Base-by-base conservation (phyloP, 2,888 invertebrate species). In the Glyphotaelius pellucidus region DNA sequence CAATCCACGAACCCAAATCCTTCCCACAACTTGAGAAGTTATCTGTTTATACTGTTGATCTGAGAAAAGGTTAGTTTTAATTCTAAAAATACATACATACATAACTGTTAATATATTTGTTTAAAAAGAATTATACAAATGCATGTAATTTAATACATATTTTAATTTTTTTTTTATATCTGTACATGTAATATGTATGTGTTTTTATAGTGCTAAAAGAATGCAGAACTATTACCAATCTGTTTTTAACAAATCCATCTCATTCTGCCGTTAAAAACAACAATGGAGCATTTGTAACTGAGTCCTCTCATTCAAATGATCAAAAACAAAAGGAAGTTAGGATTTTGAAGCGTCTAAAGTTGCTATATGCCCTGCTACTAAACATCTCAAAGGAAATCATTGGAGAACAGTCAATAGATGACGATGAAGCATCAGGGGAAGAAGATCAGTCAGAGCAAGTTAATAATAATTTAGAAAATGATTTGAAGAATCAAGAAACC, bases 361-460 rank as follows among this genome's bases (percentile, higher is more conserved):
- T 93, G 14, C 89, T 93, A 32, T 92, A 91, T 84, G 81, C 91
- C 19, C 47, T 93, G 9, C 32, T 93, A n/a, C 35, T 80, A 12
- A 93, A 92, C 89, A 92, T 93, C 35, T 88, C 91, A n/a, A 91
- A 93, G 52, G 91, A 93, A 91, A 83, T 93, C 14, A 84, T 80
- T 11, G 89, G 90, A 32, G 90, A 93, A 87, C 80, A 85, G 52
- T 91, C 90, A 19, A 31, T 67, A 25, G 12, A 42, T 32, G 86
- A 80, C n/a, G 84, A 83, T 14, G 85, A 90, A 35, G 35, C 79
- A 30, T 12, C 42, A 86, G 42, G 86, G 30, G 86, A 42, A 32
- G 88, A 88, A 67, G 31, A 88, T 67, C 88, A 67, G 15, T 52
- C 88, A 9, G 88, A 67, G 32, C 30, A 67, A 67, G 79, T 67